phyloP scores from a whole-genome alignment of 2,113 vertebrate genomes.

The Equus przewalskii region DNA sequence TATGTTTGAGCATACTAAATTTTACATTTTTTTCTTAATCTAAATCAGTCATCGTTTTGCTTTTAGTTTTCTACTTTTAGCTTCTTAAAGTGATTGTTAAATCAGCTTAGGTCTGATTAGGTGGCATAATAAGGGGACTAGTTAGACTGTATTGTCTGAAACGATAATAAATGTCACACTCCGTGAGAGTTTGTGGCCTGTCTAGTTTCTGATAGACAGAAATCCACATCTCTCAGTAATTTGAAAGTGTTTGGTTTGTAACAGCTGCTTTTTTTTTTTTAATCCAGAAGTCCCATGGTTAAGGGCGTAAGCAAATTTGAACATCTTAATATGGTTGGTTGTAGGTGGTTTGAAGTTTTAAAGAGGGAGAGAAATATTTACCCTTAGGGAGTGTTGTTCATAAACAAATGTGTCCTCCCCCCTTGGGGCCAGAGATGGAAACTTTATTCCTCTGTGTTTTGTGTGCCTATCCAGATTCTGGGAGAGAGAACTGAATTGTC shows the following conservation, averaged over 20 bases:
- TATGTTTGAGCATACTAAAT: slow-evolving; percentile 87
- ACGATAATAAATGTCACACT: slow-evolving; percentile 88
- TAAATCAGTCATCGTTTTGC: slow-evolving; percentile 87
- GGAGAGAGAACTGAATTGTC: slow-evolving; percentile 84
- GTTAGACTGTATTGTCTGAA: slow-evolving; percentile 87
- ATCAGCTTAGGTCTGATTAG: slow-evolving; percentile 85
- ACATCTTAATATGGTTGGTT: slow-evolving; percentile 86
- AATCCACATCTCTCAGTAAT: slow-evolving; percentile 85
- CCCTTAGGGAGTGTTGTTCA: slow-evolving; percentile 84
- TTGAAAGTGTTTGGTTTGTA: slow-evolving; percentile 85
- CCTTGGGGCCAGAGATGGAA: slow-evolving; percentile 85
- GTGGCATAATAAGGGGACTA: slow-evolving; percentile 84
- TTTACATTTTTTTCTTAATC: slow-evolving; percentile 84
- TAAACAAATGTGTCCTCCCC: slow-evolving; percentile 81
- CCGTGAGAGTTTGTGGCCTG: slow-evolving; percentile 88
- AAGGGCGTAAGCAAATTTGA: slow-evolving; percentile 86
- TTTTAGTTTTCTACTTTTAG: slow-evolving; percentile 89
- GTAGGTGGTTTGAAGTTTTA: slow-evolving; percentile 87
- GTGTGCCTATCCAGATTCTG: slow-evolving; percentile 85
- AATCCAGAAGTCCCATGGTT: slow-evolving; percentile 83
- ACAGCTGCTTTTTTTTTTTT: slow-evolving; percentile 77
- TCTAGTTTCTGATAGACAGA: slow-evolving; percentile 85
- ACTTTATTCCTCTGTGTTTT: slow-evolving; percentile 85
- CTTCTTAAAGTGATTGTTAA: slow-evolving; percentile 87
- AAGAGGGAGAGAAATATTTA: slow-evolving; percentile 84